Conservation (phyloP, 1,140 invertebrate species). For the Drosophila murphyi region DNA sequence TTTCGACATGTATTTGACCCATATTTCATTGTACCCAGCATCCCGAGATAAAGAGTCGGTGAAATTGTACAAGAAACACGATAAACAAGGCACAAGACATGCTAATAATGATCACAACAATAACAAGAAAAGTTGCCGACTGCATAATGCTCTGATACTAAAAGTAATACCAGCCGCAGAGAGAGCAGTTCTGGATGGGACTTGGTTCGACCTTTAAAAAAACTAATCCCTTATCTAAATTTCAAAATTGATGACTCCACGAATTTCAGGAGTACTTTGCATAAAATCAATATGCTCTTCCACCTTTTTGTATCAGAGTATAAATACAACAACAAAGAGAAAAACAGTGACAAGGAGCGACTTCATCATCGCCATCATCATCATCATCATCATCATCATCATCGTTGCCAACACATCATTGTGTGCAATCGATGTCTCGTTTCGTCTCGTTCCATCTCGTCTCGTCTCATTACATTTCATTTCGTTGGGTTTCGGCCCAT, state of each 20-base stretch:
- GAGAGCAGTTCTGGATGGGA: too few species aligned
- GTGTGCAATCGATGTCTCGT: slow-evolving; percentile 62
- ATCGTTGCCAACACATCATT: slow-evolving; percentile 70
- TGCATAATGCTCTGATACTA: too few species aligned
- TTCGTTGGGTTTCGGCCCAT: too few species aligned
- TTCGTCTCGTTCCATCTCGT: slow-evolving; percentile 11
- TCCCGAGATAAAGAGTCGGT: slow-evolving; percentile 26
- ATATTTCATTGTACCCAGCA: slow-evolving; percentile 59
- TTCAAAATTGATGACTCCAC: too few species aligned
- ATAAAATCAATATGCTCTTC: too few species aligned
- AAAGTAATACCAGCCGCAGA: too few species aligned
- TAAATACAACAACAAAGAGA: background rate
- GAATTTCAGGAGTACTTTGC: too few species aligned
- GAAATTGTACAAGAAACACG: slow-evolving; percentile 11
- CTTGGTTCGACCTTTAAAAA: too few species aligned
- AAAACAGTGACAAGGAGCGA: slow-evolving; percentile 5
- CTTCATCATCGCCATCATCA: slow-evolving; percentile 45
- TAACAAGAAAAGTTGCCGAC: too few species aligned
- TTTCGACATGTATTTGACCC: slow-evolving; percentile 67
- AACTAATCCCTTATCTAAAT: too few species aligned
- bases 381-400: slow-evolving; percentile 30
- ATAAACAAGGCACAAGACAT: slow-evolving; percentile 10
- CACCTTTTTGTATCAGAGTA: too few species aligned
- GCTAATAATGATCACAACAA: slow-evolving; percentile 55
- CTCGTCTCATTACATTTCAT: slow-evolving; percentile 1